Percentiles rank a stretch among this genome's conserved stretches.
Conservation (phyloP, 2,888 invertebrate genomes). For the Lepidocyrtinus sp. region DNA sequence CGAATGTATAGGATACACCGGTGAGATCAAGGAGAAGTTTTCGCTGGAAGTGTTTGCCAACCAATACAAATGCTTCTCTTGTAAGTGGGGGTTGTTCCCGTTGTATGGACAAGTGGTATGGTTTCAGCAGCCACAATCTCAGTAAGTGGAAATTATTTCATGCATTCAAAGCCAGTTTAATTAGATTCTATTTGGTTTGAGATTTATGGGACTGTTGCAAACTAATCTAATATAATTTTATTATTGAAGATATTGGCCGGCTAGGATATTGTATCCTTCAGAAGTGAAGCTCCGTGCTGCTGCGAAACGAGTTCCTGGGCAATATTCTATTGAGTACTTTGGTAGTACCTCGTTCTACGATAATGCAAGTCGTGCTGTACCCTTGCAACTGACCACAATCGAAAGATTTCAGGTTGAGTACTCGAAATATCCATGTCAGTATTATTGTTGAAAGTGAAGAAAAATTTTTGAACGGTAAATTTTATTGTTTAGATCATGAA, state of each 20-base stretch:
- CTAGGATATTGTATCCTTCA: constrained; percentile 62
- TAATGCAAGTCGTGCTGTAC: constrained; percentile 44
- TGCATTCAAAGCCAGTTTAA: no score
- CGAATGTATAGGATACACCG: constrained; percentile 58
- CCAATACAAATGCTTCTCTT: constrained; percentile 62
- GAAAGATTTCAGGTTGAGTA: constrained; percentile 61
- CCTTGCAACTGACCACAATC: constrained; percentile 51
- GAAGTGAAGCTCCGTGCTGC: constrained; percentile 39
- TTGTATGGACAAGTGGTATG: constrained; percentile 66
- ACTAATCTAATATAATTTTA: constrained; percentile 1
- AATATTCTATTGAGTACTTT: constrained; percentile 65
- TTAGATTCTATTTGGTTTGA: neutral
- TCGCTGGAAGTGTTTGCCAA: constrained; percentile 38
- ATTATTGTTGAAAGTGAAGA: neutral
- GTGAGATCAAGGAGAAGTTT: neutral
- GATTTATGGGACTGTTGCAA: neutral
- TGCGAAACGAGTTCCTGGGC: constrained; percentile 33
- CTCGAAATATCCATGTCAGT: neutral
- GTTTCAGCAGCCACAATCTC: constrained; percentile 60
- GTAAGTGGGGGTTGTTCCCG: constrained; percentile 64
- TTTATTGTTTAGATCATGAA: constrained; percentile 56
- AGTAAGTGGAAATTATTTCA: constrained; percentile 59
- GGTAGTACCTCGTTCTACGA: constrained; percentile 57
- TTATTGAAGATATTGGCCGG: constrained; percentile 65
- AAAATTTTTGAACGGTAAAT: constrained; percentile 2